Base-by-base conservation (phyloP, 2,888 invertebrate genomes). In the Galeopsomyia nigrocyanea region DNA sequence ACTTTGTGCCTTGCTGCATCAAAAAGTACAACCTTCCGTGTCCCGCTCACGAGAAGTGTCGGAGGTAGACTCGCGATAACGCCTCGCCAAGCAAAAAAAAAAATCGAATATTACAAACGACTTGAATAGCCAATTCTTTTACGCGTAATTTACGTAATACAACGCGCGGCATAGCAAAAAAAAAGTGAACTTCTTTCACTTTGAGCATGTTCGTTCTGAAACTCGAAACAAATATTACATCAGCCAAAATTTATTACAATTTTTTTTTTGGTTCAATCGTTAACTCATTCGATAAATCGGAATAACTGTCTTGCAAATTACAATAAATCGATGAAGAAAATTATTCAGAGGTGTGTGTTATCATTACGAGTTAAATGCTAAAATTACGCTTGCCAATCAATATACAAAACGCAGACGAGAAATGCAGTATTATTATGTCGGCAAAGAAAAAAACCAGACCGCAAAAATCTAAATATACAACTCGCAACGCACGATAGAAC, bases 1-100 rank as follows among this genome's bases (percentile, higher is more conserved):
- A 57, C 16, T 82, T 81, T 79, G 79, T 77, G 14, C 82, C 82
- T 5, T 82, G 82, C 53, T 84, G 84, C 68, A 77, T 83, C 13
- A 80, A 77, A 17, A 80, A 78, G 70, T 79, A 81, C 70, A 77
- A 78, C n/a, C 72, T 74, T 17, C 81, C 81, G 10, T 85, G 84
- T 67, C 49, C 73, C 5, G 67, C 71, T 19, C 85, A 85, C 64
- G 68, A 71, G 16, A 47, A 65, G 22, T 68, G 65, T 26, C 46
- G 26, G 17, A 39, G n/a, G 13, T 31, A 60, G 26, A n/a, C n/a
- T n/a, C n/a, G 31, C 31, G 16, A 1, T 17, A 31, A 17, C 16
- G 17, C 10, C 39, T 5, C 1, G 39, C 13, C 10, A 31, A 31
- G 39, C 53, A 16, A 31, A 1, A 3, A 50, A 55, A 64, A 53